phyloP scores from a whole-genome alignment of 2,797 vertebrate genomes.

The Sitta carolinensis region DNA sequence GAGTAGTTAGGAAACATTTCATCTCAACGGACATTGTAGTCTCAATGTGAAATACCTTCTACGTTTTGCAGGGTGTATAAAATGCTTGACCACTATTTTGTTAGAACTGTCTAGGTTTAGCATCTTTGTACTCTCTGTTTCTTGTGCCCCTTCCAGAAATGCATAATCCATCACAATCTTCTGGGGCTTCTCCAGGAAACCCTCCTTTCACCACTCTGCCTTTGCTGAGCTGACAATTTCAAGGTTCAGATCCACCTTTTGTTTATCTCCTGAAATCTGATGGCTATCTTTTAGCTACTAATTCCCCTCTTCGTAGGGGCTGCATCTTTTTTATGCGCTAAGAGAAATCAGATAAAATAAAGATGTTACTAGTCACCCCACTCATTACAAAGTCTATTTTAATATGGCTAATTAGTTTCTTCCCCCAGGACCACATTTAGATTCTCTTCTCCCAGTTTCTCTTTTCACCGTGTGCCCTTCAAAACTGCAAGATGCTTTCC shows the following conservation, averaged over 20 bases:
- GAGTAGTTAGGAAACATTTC: not conserved
- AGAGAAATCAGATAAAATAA: slow-evolving; percentile 57
- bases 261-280: slow-evolving; percentile 46
- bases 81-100: not conserved
- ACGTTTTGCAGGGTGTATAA: not conserved
- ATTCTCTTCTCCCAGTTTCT: not conserved
- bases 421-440: not conserved
- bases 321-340: slow-evolving; percentile 35
- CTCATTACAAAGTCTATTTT: not conserved
- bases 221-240: slow-evolving; percentile 41
- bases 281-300: slow-evolving; percentile 30
- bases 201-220: slow-evolving; percentile 34
- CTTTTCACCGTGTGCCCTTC: not conserved
- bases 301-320: slow-evolving; percentile 27
- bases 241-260: slow-evolving; percentile 31
- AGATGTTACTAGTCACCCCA: not conserved
- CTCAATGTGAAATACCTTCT: not conserved
- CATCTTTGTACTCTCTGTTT: slow-evolving; percentile 18
- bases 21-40: not conserved
- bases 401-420: slow-evolving; percentile 5
- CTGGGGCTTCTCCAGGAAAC: slow-evolving; percentile 22
- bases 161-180: slow-evolving; percentile 31
- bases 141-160: not conserved
- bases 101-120: slow-evolving; percentile 3
- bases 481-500: slow-evolving; percentile 15